Evolutionary conservation across 1,140 invertebrate species (phyloP).

Genomic region (Papilio dardanus): DNA sequence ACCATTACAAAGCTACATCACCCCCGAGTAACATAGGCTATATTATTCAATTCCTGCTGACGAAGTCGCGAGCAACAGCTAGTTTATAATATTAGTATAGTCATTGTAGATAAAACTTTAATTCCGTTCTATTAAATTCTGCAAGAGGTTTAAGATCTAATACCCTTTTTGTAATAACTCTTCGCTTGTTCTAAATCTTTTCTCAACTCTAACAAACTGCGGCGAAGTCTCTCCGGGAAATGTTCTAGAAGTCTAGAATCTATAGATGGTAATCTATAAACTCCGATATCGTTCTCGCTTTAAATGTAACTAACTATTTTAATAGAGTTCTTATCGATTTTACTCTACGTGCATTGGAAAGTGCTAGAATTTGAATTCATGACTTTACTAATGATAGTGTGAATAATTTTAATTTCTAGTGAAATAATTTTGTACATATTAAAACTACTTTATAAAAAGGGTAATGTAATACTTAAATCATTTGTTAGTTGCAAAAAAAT

Average conservation of each 20-base stretch:
- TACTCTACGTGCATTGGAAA: slow-evolving; percentile 4
- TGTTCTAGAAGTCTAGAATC: slow-evolving; percentile 54
- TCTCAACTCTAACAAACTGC: slow-evolving; percentile 34
- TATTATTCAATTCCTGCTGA: too few relatives aligned
- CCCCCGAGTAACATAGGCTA: too few relatives aligned
- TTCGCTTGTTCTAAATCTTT: slow-evolving; percentile 36
- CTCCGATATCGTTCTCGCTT: slow-evolving; percentile 40
- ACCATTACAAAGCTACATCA: too few relatives aligned
- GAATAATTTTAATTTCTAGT: background rate
- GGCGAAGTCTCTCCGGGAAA: slow-evolving; percentile 46
- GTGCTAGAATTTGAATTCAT: background rate
- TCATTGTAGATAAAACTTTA: too few relatives aligned
- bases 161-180: slow-evolving; percentile 34
- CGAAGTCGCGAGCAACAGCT: too few relatives aligned
- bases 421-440: background rate
- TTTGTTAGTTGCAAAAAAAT: too few relatives aligned
- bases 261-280: slow-evolving; percentile 59
- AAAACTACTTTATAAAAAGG: too few relatives aligned
- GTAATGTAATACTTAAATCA: too few relatives aligned
- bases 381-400: background rate
- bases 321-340: slow-evolving; percentile 24
- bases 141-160: slow-evolving; percentile 14
- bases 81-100: too few relatives aligned
- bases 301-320: slow-evolving; percentile 37
- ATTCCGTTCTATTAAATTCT: slow-evolving; percentile 33